These are phyloP conservation scores for Hylaeus anthracinus DNA, from an alignment of 1,140 invertebrate species.

Conservation along the genomic window DNA sequence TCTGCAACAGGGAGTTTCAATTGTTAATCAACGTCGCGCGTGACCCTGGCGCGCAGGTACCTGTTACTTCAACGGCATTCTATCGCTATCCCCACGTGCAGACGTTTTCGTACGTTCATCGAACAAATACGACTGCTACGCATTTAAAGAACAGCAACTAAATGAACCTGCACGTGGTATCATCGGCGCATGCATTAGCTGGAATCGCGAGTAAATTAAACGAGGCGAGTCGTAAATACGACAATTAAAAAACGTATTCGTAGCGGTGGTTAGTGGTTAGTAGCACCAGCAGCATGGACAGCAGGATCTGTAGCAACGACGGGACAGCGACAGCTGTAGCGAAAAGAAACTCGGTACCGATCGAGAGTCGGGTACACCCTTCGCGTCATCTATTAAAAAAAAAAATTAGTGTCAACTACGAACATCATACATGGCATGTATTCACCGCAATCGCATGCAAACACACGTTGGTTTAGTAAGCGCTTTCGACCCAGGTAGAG, in stretches of 20 bases:
- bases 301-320: conserved; percentile 36
- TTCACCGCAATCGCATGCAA: conserved; percentile 55
- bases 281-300: conserved; percentile 39
- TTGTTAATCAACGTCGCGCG: not conserved
- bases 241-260: conserved; percentile 25
- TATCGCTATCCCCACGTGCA: conserved; percentile 5
- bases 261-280: conserved; percentile 36
- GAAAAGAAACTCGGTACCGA: conserved; percentile 10
- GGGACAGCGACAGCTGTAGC: conserved; percentile 37
- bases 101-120: not conserved
- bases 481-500: conserved; percentile 48
- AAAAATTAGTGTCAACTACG: conserved; percentile 43
- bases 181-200: conserved; percentile 45
- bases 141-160: conserved; percentile 19
- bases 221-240: conserved; percentile 17
- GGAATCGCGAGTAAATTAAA: conserved; percentile 16
- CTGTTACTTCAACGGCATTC: conserved; percentile 1
- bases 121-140: not conserved
- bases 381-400: conserved; percentile 20
- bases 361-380: not conserved
- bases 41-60: not conserved
- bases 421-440: conserved; percentile 20
- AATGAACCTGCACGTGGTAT: conserved; percentile 10
- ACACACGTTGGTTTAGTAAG: conserved; percentile 43
- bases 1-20: conserved; percentile 83